These are phyloP conservation scores for Oreochromis spilurus DNA, from an alignment of 2,113 vertebrate genomes.

Conservation along the genomic window DNA sequence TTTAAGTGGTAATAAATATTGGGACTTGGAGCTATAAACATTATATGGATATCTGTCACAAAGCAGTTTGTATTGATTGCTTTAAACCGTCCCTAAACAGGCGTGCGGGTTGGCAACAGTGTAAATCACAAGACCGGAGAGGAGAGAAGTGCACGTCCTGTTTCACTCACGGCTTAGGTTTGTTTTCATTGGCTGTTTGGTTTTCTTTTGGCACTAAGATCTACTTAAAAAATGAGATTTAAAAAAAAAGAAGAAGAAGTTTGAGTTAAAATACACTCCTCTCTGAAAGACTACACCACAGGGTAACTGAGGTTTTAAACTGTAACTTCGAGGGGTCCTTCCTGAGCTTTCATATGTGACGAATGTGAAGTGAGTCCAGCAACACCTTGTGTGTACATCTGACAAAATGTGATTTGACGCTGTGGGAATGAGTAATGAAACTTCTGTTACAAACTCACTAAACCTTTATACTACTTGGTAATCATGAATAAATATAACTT, in stretches of 20 bases:
- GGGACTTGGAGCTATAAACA: neutral
- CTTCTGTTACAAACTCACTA: neutral
- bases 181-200: neutral
- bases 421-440: neutral
- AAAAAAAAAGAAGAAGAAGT: neutral
- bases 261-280: neutral
- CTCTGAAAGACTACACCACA: neutral
- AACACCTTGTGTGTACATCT: neutral
- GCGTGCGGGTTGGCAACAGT: neutral
- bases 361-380: neutral
- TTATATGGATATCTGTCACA: neutral
- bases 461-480: neutral
- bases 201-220: neutral
- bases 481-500: neutral
- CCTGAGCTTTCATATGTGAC: too few relatives aligned
- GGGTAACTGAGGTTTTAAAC: neutral
- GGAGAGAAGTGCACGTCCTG: neutral
- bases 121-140: neutral
- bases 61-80: neutral
- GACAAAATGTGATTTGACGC: neutral
- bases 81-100: neutral
- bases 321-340: fast-evolving
- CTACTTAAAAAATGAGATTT: neutral
- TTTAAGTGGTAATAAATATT: too few relatives aligned
- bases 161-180: neutral